Conservation (phyloP, 2,797 vertebrate genomes). For the Gymnothorax javanicus region DNA sequence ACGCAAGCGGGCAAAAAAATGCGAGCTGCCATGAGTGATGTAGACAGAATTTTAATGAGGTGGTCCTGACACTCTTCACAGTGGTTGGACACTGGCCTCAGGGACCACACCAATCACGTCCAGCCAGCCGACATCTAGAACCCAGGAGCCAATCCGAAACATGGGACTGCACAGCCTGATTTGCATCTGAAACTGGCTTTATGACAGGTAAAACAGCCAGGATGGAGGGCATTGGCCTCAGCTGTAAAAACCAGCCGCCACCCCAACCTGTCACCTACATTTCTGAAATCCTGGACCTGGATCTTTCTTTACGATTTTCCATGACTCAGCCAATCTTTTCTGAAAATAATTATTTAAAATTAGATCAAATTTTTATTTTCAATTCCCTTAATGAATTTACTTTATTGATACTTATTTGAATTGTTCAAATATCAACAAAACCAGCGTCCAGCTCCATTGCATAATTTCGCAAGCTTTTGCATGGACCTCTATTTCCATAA, state of each 20-base stretch:
- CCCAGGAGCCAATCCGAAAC: too few relatives aligned
- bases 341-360: neutral
- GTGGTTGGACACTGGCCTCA: too few relatives aligned
- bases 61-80: too few relatives aligned
- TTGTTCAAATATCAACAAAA: conserved; percentile 40
- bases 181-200: too few relatives aligned
- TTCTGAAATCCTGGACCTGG: conserved; percentile 22
- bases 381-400: neutral
- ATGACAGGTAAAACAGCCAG: too few relatives aligned
- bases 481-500: conserved; percentile 29
- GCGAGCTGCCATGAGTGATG: too few relatives aligned
- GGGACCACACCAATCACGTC: too few relatives aligned
- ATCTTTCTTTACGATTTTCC: neutral
- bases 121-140: too few relatives aligned
- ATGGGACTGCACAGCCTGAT: too few relatives aligned
- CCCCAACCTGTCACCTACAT: neutral
- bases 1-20: too few relatives aligned
- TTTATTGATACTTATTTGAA: neutral
- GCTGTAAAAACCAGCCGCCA: neutral
- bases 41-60: too few relatives aligned
- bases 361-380: neutral
- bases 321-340: neutral
- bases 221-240: too few relatives aligned
- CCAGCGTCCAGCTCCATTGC: conserved; percentile 59
- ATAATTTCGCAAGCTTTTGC: conserved; percentile 9